Evolutionary conservation across 2,113 vertebrate genomes (phyloP).

Genomic region (Malurus cyaneus): DNA sequence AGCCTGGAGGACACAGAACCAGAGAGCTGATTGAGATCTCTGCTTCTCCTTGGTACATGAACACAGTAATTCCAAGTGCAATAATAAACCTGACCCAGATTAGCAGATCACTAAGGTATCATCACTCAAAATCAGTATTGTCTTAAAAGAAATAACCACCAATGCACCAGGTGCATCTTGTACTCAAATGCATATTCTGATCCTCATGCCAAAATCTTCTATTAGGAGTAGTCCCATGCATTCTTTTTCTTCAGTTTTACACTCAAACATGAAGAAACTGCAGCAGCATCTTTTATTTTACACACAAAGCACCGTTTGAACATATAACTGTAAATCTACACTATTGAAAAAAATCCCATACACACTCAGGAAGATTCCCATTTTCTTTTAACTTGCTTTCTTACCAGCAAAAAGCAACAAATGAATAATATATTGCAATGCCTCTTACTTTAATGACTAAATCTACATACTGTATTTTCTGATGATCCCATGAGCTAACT

Average conservation of each 20-base stretch:
- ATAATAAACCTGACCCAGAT: background rate
- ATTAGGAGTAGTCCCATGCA: background rate
- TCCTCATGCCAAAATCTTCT: background rate
- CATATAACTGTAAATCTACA: background rate
- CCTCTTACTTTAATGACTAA: background rate
- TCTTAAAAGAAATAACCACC: background rate
- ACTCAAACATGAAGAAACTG: background rate
- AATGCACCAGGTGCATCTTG: background rate
- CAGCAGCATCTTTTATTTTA: background rate
- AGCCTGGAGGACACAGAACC: constrained; percentile 71
- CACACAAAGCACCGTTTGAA: background rate
- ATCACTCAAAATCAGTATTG: rapidly evolving
- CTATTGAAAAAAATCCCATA: background rate
- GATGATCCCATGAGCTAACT: background rate
- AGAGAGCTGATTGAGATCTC: background rate
- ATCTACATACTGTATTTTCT: background rate
- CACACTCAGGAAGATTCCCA: background rate
- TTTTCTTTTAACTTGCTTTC: background rate
- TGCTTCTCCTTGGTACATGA: rapidly evolving
- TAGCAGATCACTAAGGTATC: background rate
- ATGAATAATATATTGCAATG: background rate
- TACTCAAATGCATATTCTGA: background rate
- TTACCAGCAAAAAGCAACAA: background rate
- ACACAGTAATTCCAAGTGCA: background rate
- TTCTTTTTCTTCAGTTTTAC: background rate